Percentiles rank a stretch among this genome's conserved stretches.
Conservation (phyloP, 1,140 invertebrate species). For the Drosophila seguyi region DNA sequence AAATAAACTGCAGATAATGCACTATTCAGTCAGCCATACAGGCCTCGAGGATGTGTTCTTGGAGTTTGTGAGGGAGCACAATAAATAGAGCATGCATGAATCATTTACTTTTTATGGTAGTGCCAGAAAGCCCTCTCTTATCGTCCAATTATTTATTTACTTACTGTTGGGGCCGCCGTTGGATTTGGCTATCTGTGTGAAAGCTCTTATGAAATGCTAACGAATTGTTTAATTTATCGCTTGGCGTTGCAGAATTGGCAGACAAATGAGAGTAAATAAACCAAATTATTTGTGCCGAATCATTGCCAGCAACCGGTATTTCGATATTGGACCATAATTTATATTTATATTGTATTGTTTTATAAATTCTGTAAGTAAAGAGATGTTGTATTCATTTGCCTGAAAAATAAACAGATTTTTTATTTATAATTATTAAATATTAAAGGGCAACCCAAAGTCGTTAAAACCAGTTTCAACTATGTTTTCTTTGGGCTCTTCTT, state of each 20-base stretch:
- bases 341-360: conserved; percentile 3
- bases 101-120: neutral
- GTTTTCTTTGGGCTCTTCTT: conserved; percentile 47
- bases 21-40: conserved; percentile 56
- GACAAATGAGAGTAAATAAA: conserved; percentile 22
- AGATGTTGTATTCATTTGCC: too few species aligned
- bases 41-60: conserved; percentile 63
- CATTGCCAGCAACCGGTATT: neutral
- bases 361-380: neutral
- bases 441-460: conserved; percentile 3
- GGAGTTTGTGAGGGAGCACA: conserved; percentile 25
- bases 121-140: neutral
- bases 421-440: neutral
- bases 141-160: conserved; percentile 8
- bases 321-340: neutral
- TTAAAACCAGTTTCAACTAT: neutral
- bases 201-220: conserved; percentile 31
- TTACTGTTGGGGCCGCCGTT: neutral
- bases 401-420: neutral
- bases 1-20: conserved; percentile 23
- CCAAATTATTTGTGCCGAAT: conserved; percentile 12
- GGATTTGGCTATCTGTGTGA: conserved; percentile 22
- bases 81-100: neutral
- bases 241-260: conserved; percentile 5
- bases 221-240: conserved; percentile 17